Percentiles rank a stretch among this genome's conserved stretches.
Evolutionary conservation across 2,113 vertebrate genomes (phyloP).

Genomic region (Microcebus murinus): DNA sequence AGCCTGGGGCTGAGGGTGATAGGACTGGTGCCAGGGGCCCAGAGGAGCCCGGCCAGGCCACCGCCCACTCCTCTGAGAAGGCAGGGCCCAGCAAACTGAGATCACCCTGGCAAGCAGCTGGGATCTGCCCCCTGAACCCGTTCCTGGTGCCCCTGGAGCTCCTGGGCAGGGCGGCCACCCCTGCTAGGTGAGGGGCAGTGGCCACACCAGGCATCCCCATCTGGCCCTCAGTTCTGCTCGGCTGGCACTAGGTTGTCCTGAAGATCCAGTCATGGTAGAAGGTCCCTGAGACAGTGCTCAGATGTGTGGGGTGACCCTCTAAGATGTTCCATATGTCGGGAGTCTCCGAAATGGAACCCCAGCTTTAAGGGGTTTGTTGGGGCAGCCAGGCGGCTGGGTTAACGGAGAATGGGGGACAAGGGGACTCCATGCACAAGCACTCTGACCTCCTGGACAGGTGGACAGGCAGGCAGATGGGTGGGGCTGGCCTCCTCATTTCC

Average conservation of each 20-base stretch:
- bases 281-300: too few relatives aligned
- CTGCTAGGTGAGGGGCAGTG: constrained; percentile 73
- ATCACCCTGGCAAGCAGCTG: constrained; percentile 65
- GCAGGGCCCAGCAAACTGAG: neutral
- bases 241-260: neutral
- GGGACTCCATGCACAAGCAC: neutral
- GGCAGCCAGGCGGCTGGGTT: neutral
- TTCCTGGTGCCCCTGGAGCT: constrained; percentile 81
- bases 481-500: too few relatives aligned
- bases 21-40: neutral
- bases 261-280: neutral
- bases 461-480: neutral
- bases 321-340: neutral
- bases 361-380: neutral
- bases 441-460: neutral
- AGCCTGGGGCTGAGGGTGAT: neutral
- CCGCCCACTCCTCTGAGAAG: neutral
- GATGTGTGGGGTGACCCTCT: neutral
- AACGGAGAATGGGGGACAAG: neutral
- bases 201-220: neutral
- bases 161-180: constrained; percentile 19
- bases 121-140: constrained; percentile 81
- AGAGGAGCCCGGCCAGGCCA: neutral
- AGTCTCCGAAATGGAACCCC: neutral
- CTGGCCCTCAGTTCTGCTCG: too few relatives aligned